These are phyloP conservation scores for Ceyx cyanopectus DNA, from an alignment of 2,113 vertebrate genomes.

Conservation along the genomic window DNA sequence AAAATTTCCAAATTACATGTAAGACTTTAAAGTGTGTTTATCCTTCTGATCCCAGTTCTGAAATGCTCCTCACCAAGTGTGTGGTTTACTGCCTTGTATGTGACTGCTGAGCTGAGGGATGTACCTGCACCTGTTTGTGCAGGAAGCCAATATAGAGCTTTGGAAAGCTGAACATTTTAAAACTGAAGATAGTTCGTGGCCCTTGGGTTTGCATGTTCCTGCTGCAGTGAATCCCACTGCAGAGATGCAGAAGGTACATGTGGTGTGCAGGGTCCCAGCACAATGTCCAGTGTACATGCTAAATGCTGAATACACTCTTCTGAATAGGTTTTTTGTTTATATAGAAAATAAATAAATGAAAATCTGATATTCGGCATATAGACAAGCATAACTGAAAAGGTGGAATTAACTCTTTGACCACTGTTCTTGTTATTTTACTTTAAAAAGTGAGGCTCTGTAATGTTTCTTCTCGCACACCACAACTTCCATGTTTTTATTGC, in stretches of 20 bases:
- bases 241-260: background rate
- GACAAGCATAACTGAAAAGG: background rate
- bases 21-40: background rate
- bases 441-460: conserved; percentile 11
- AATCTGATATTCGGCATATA: background rate
- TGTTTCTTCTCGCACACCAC: conserved; percentile 4
- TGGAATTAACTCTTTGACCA: background rate
- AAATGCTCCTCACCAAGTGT: background rate
- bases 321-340: background rate
- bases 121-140: fast-evolving
- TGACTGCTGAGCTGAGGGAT: background rate
- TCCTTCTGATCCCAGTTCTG: background rate
- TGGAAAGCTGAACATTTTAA: background rate
- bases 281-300: background rate
- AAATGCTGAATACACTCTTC: background rate
- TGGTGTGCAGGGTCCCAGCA: background rate
- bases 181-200: background rate
- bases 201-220: background rate
- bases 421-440: conserved; percentile 17
- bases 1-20: background rate
- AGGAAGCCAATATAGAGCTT: background rate
- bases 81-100: background rate
- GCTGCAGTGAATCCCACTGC: background rate
- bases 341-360: background rate
- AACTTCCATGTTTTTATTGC: conserved; percentile 20